Percentiles rank a stretch among this genome's conserved stretches.
phyloP scores from a whole-genome alignment of 2,797 vertebrate genomes.

The Fratercula arctica region DNA sequence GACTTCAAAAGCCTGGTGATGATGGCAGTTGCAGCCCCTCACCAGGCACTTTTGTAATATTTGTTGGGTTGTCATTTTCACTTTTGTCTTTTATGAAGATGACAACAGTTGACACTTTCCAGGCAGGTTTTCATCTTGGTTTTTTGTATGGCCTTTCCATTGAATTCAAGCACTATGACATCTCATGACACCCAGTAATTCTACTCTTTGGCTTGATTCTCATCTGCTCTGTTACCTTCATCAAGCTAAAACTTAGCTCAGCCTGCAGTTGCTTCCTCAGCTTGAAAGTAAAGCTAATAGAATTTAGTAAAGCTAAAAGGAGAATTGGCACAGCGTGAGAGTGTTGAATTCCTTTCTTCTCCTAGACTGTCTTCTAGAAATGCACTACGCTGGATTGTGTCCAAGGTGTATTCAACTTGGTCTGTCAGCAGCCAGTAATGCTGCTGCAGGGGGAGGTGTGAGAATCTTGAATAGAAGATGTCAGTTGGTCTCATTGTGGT shows the following conservation, averaged over 20 bases:
- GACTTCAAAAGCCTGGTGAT: not conserved
- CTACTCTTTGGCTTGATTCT: not conserved
- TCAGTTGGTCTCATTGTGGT: not conserved
- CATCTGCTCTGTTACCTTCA: not conserved
- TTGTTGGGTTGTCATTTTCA: not conserved
- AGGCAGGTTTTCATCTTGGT: not conserved
- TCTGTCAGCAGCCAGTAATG: not conserved
- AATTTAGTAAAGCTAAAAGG: not conserved
- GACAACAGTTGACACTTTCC: not conserved
- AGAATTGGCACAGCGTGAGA: not conserved
- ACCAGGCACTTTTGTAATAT: not conserved
- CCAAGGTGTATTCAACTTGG: not conserved
- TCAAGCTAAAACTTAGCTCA: not conserved
- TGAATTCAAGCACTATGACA: not conserved
- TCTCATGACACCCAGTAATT: not conserved
- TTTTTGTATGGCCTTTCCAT: not conserved
- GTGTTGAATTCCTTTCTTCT: not conserved
- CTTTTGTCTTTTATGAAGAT: not conserved
- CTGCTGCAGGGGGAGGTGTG: not conserved
- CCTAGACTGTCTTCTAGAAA: not conserved
- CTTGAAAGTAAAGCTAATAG: not conserved
- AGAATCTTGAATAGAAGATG: not conserved
- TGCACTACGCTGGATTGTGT: not conserved
- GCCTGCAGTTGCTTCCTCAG: not conserved
- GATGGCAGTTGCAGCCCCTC: not conserved